Base-by-base conservation (phyloP, 2,797 vertebrate genomes). In the Morus bassanus region DNA sequence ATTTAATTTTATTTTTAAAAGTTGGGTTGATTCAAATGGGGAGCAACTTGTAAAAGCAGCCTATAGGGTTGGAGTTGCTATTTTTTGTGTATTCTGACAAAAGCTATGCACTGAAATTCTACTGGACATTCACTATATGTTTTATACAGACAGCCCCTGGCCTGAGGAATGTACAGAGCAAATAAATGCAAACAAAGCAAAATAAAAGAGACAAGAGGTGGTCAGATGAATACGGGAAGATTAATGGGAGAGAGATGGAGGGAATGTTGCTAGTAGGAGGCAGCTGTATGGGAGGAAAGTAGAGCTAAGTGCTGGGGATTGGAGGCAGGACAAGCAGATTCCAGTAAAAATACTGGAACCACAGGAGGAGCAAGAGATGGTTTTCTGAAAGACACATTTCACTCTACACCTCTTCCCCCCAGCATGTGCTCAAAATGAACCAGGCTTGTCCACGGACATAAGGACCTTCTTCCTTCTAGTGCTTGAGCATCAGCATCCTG, bases 171-270 rank as follows among this genome's bases (percentile, higher is more conserved):
- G 6, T 76, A 8, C 30, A 85, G 28, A 67, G 27, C 41, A 96
- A 93, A 81, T 82, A 94, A 86, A 91, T 57, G n/a, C 69, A 41
- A 93, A 56, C 4, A 83, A n/a, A 63, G 27, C 30, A 91, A 83
- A 89, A 80, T n/a, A 79, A 57, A 74, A 53, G 37, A 83, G 50
- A 72, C 43, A 59, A n/a, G 33, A 81, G 53, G 76, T 80, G 51
- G 50, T 54, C 35, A 85, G 48, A 69, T 37, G 35, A 91, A 72
- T 41, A 61, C 27, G 37, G 54, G 46, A 83, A 86, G 73, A 88
- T 37, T 69, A 79, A 76, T 35, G 56, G 31, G 54, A 81, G 31
- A 28, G 43, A 82, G 54, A 37, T 11, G 18, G 33, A 18, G 25
- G 19, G 9, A 27, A 68, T 30, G n/a, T 13, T 21, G 6, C 35